Percentiles rank a stretch among this genome's conserved stretches.
Evolutionary conservation across 2,797 vertebrate species (phyloP).

Genomic region (Coilia nasus): DNA sequence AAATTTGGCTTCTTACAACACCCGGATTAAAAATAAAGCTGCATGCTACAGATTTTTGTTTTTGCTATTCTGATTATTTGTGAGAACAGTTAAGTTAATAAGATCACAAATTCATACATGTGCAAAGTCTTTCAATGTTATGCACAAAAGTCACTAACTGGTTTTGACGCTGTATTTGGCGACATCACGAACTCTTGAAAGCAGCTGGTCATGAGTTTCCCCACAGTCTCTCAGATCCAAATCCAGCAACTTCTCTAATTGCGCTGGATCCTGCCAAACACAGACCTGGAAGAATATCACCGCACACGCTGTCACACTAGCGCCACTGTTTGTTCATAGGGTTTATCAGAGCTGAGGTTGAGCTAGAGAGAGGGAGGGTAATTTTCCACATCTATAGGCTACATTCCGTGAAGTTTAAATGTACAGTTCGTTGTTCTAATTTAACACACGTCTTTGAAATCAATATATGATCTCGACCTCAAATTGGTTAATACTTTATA

Average conservation of each 20-base stretch:
- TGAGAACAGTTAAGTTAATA: too few relatives aligned
- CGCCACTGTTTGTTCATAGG: background rate
- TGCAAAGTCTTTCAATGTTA: background rate
- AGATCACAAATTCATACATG: background rate
- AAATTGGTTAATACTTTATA: too few relatives aligned
- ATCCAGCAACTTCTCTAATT: constrained; percentile 80
- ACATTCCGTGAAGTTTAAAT: too few relatives aligned
- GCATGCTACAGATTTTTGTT: too few relatives aligned
- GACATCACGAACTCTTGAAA: constrained; percentile 79
- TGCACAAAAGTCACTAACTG: constrained; percentile 63
- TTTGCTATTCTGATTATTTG: too few relatives aligned
- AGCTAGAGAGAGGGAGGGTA: background rate
- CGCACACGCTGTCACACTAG: constrained; percentile 1
- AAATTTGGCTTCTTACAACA: too few relatives aligned
- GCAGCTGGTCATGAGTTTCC: constrained; percentile 71
- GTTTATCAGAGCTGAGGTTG: constrained; percentile 26
- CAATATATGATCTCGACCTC: too few relatives aligned
- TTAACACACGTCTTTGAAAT: too few relatives aligned
- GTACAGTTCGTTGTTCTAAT: too few relatives aligned
- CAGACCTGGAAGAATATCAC: constrained; percentile 77
- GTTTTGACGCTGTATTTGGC: constrained; percentile 87
- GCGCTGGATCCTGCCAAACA: constrained; percentile 81
- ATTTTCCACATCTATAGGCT: background rate
- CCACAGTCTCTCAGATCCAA: constrained; percentile 78
- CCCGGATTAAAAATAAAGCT: too few relatives aligned